These are phyloP conservation scores for Macrosiphum euphorbiae DNA, from an alignment of 2,888 invertebrate genomes.

Conservation along the genomic window DNA sequence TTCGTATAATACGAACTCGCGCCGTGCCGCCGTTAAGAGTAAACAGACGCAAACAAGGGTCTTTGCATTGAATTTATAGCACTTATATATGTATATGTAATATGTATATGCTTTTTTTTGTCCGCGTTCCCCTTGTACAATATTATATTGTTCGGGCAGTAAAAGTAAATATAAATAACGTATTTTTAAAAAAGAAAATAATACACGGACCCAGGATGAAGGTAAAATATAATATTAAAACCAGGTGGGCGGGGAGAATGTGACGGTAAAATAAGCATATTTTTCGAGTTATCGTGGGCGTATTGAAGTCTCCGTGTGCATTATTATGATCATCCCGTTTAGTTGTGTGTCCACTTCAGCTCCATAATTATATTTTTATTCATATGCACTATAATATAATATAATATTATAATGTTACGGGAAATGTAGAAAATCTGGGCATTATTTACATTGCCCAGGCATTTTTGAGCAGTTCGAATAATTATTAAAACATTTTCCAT, in stretches of 20 bases:
- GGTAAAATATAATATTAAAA: slow-evolving; percentile 36
- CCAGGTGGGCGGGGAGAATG: slow-evolving; percentile 24
- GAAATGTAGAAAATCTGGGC: neutral
- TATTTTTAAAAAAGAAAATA: slow-evolving; percentile 20
- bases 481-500: neutral
- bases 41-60: slow-evolving; percentile 60
- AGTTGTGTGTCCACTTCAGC: neutral
- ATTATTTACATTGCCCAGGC: neutral
- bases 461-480: neutral
- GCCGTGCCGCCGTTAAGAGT: slow-evolving; percentile 9
- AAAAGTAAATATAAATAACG: slow-evolving; percentile 51
- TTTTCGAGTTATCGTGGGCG: slow-evolving; percentile 49
- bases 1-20: slow-evolving; percentile 8
- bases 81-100: neutral
- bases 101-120: slow-evolving; percentile 15
- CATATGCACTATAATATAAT: neutral
- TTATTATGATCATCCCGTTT: neutral
- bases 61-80: slow-evolving; percentile 43
- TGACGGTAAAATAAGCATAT: slow-evolving; percentile 44
- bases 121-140: slow-evolving; percentile 22
- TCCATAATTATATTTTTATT: slow-evolving; percentile 17
- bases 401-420: neutral
- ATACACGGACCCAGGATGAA: neutral
- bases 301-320: slow-evolving; percentile 49
- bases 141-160: slow-evolving; percentile 32